phyloP scores from a whole-genome alignment of 2,113 vertebrate species.

The Sula dactylatra region DNA sequence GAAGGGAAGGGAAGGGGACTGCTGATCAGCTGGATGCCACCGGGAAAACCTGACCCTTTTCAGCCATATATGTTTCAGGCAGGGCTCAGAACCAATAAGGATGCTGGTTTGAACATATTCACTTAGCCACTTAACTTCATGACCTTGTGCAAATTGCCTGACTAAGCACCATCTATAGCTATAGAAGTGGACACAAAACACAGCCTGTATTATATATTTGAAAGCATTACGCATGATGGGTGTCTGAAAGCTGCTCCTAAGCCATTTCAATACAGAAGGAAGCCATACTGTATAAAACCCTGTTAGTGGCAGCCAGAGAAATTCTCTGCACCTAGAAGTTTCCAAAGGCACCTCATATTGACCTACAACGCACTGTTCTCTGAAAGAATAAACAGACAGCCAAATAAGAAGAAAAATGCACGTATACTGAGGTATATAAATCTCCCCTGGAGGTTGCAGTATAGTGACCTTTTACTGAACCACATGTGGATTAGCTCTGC shows the following conservation, averaged over 20 bases:
- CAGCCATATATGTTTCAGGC: not conserved
- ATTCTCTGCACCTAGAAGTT: not conserved
- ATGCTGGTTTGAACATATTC: not conserved
- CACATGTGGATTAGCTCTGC: not conserved
- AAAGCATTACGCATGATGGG: not conserved
- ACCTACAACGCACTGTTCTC: not conserved
- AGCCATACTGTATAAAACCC: not conserved
- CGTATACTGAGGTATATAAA: not conserved
- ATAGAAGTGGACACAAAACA: not conserved
- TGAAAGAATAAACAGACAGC: not conserved
- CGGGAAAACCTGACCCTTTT: not conserved
- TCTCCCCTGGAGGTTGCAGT: not conserved
- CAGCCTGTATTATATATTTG: not conserved
- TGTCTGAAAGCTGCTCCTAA: not conserved
- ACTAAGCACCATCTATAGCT: not conserved
- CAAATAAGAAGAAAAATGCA: not conserved
- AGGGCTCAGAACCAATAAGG: not conserved
- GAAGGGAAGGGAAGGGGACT: not conserved
- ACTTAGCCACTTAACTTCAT: not conserved
- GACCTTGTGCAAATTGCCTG: not conserved
- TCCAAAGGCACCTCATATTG: not conserved
- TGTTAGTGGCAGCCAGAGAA: not conserved
- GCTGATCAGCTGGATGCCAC: not conserved
- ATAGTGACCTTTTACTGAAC: slow-evolving; percentile 27
- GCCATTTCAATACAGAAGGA: not conserved